Evolutionary conservation across 2,888 invertebrate species (phyloP).

Genomic region (Acrobasis suavella): DNA sequence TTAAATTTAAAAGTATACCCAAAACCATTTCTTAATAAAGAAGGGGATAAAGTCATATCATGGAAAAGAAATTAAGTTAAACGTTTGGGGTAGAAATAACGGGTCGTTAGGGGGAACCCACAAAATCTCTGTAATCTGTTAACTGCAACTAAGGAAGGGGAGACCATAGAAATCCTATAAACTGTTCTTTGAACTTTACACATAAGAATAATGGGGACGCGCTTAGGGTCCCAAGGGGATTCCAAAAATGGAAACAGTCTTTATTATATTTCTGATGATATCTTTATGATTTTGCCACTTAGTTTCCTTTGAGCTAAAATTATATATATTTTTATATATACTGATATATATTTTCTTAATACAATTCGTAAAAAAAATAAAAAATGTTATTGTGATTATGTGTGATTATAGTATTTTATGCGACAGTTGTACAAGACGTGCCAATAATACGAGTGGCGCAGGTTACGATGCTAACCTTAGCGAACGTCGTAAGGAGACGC

Average conservation of each 20-base stretch:
- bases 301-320: not conserved
- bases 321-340: no score
- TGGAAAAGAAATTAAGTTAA: slow-evolving; percentile 20
- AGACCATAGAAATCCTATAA: slow-evolving; percentile 32
- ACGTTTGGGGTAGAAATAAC: slow-evolving; percentile 22
- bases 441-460: no score
- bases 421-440: no score
- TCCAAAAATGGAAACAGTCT: slow-evolving; percentile 7
- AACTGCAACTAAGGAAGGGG: slow-evolving; percentile 33
- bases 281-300: slow-evolving; percentile 1
- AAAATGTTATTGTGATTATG: no score
- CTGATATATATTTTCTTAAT: no score
- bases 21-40: not conserved
- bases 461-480: no score
- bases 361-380: no score
- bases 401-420: no score
- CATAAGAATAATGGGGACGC: slow-evolving; percentile 16
- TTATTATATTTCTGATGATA: slow-evolving; percentile 7
- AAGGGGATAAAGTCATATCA: slow-evolving; percentile 7
- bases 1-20: no score
- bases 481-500: no score
- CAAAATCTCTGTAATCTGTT: slow-evolving; percentile 34
- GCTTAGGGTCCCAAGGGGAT: not conserved
- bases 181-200: slow-evolving; percentile 9
- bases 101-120: slow-evolving; percentile 23